Base-by-base conservation (phyloP, 2,113 vertebrate species). In the Megaptera novaeangliae region DNA sequence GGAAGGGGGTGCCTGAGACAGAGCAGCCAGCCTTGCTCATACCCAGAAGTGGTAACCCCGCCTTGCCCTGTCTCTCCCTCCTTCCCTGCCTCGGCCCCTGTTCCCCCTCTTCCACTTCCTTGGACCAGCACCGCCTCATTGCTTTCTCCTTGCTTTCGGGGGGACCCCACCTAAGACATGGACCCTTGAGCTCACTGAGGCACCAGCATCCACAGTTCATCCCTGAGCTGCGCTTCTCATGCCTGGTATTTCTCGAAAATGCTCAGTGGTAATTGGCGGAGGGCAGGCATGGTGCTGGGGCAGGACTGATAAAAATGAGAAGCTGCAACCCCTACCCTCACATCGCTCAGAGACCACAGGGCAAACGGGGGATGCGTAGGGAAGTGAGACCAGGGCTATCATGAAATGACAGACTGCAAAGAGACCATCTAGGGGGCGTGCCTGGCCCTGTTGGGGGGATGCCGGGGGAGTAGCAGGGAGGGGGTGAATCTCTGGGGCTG, bases 1-100 rank as follows among this genome's bases (percentile, higher is more conserved):
- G 23, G 34, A n/a, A 68, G 64, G 18, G 3, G 64, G 64, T 18
- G 13, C 34, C 64, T 2, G 17, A 68, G 71, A 72, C 12, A 44
- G 71, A 44, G 39, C 71, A 5, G 27, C 44, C 11, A 74, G 36
- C 39, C 39, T 14, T 14, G 39, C 23, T 41, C 10, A 23, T 15
- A 8, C 12, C 39, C 11, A 1, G 13, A 0, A 23, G 71, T 8
- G 71, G 39, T 41, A 4, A 74, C 21, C 0, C 23, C 3, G 55
- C 25, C 21, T 68, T 3, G 6, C 23, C 3, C 11, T 44, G 39
- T 27, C 39, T 74, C 8, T 44, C 25, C 34, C 71, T 8, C 17
- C 71, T 44, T 11, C 20, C 25, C 71, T 44, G 36, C 39, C 21
- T 44, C 39, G 41, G 6, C 39, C 39, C 27, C 25, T 52, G 15